Percentiles rank a stretch among this genome's conserved stretches.
Conservation (phyloP, 1,140 invertebrate genomes). For the Olivierus martensii region DNA sequence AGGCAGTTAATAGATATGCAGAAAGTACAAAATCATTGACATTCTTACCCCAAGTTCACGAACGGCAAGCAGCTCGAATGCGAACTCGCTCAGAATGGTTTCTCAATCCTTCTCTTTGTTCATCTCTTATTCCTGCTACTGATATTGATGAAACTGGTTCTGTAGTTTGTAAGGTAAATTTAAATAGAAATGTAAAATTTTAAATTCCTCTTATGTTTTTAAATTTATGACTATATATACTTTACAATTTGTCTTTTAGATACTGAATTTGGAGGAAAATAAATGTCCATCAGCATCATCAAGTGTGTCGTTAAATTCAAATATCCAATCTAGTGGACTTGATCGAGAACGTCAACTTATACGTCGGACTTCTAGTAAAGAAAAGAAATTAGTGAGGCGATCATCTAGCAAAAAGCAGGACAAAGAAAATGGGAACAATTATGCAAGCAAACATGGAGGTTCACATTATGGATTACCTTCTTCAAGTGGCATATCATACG, state of each 20-base stretch:
- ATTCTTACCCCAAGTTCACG: conserved; percentile 83
- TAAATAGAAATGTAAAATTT: too few species aligned
- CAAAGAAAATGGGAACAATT: conserved; percentile 33
- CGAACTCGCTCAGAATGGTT: conserved; percentile 88
- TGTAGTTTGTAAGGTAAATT: too few species aligned
- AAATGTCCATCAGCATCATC: neutral
- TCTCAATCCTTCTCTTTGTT: conserved; percentile 34
- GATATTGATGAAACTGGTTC: too few species aligned
- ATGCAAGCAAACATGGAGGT: conserved; percentile 17
- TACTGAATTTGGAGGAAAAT: neutral
- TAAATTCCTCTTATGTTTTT: too few species aligned
- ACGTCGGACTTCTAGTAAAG: conserved; percentile 45
- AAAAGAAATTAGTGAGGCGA: conserved; percentile 47
- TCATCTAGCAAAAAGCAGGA: conserved; percentile 42
- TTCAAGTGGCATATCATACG: neutral
- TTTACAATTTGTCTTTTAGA: neutral
- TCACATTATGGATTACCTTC: conserved; percentile 20
- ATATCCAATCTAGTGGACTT: conserved; percentile 1
- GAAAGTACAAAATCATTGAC: conserved; percentile 82
- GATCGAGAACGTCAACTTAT: conserved; percentile 41
- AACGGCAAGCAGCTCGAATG: conserved; percentile 84
- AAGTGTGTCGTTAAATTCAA: conserved; percentile 8
- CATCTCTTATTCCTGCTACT: conserved; percentile 10
- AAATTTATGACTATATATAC: too few species aligned
- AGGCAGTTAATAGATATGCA: conserved; percentile 74